These are phyloP conservation scores for Solenopsis fugax DNA, from an alignment of 1,140 invertebrate genomes.

Conservation along the genomic window DNA sequence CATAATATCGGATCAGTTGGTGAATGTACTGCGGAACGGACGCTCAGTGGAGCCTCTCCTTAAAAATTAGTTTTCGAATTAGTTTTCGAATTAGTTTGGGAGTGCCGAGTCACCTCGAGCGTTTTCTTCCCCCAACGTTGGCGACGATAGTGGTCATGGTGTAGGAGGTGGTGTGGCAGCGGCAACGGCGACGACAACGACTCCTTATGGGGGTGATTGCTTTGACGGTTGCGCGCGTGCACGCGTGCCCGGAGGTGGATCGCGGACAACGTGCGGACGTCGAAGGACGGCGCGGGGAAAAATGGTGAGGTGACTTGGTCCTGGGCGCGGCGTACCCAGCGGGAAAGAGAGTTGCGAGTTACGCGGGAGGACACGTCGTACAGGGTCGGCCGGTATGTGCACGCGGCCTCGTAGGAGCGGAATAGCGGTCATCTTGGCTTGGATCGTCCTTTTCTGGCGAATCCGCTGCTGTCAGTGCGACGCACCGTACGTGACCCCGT, in stretches of 20 bases:
- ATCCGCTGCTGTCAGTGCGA: constrained; percentile 38
- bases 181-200: not conserved
- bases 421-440: constrained; percentile 61
- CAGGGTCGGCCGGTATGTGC: constrained; percentile 73
- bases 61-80: not conserved
- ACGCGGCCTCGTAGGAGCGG: constrained; percentile 53
- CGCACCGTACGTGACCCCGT: constrained; percentile 48
- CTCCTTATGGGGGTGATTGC: constrained; percentile 47
- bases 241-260: constrained; percentile 35
- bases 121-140: not conserved
- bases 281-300: constrained; percentile 48
- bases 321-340: constrained; percentile 69
- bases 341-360: constrained; percentile 35
- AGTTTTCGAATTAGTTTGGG: not conserved
- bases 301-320: constrained; percentile 67
- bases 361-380: constrained; percentile 12
- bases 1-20: constrained; percentile 71
- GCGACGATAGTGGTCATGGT: not conserved
- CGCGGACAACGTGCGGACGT: constrained; percentile 16
- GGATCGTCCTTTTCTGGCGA: constrained; percentile 66
- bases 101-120: constrained; percentile 20
- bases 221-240: constrained; percentile 36
- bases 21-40: constrained; percentile 58
- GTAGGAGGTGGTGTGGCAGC: not conserved
- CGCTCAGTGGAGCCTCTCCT: not conserved